Evolutionary conservation across 1,140 invertebrate genomes (phyloP).

Genomic region (Cyclina sinensis): DNA sequence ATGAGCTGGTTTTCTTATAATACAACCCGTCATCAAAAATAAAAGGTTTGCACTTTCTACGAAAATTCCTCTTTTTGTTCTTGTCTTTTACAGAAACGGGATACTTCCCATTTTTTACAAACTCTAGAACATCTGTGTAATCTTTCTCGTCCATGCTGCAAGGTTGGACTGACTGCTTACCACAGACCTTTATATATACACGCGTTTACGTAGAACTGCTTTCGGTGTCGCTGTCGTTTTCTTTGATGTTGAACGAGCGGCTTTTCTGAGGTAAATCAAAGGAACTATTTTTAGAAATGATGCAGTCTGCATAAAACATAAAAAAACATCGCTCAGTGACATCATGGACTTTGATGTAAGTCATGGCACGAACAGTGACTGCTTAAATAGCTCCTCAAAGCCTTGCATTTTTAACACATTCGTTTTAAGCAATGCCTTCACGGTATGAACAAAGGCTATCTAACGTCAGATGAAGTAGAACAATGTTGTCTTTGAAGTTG

Average conservation of each 20-base stretch:
- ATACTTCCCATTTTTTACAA: conserved; percentile 21
- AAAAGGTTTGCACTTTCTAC: background rate
- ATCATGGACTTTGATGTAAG: too few relatives aligned
- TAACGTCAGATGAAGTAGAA: too few relatives aligned
- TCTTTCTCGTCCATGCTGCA: background rate
- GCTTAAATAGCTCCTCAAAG: too few relatives aligned
- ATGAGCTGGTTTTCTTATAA: conserved; percentile 26
- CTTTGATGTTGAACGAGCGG: conserved; percentile 4
- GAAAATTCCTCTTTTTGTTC: too few relatives aligned
- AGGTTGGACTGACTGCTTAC: too few relatives aligned
- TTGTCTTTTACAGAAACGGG: background rate
- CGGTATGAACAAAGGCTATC: too few relatives aligned
- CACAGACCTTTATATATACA: conserved; percentile 21
- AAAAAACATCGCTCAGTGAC: background rate
- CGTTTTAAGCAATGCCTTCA: too few relatives aligned
- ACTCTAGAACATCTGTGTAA: background rate
- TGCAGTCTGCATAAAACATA: conserved; percentile 9
- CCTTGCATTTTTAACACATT: too few relatives aligned
- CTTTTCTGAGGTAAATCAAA: too few relatives aligned
- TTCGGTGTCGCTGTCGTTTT: background rate
- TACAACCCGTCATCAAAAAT: conserved; percentile 36
- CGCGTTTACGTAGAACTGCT: background rate
- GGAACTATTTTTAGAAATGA: conserved; percentile 34
- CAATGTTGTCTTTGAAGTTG: too few relatives aligned
- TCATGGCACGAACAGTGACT: too few relatives aligned